Evolutionary conservation across 2,888 invertebrate species (phyloP).

Genomic region (Salticus scenicus): DNA sequence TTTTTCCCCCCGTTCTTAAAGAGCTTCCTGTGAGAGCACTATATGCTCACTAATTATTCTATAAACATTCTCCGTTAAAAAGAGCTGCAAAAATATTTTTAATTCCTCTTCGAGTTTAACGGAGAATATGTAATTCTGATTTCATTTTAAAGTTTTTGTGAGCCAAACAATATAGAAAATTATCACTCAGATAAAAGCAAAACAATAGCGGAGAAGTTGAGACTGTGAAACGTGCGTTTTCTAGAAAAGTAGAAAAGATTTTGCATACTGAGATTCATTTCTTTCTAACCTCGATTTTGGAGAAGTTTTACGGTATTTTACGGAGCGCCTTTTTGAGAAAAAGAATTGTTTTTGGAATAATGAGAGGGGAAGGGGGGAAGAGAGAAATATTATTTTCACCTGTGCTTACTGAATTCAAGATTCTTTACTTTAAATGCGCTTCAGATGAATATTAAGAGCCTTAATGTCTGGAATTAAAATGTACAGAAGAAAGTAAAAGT

Average conservation of each 20-base stretch:
- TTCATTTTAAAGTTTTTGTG: constrained; percentile 6
- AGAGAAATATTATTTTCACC: constrained; percentile 13
- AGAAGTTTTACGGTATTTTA: background rate
- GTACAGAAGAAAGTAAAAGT: background rate
- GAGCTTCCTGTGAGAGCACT: background rate
- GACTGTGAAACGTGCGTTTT: background rate
- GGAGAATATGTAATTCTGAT: constrained; percentile 2
- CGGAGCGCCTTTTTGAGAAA: background rate
- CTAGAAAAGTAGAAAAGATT: background rate
- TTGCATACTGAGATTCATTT: constrained; percentile 3
- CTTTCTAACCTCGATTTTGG: background rate
- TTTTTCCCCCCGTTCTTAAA: background rate
- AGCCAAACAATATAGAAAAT: background rate
- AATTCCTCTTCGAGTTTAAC: constrained; percentile 11
- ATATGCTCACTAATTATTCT: background rate
- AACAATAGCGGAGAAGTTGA: background rate
- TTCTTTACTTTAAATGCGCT: background rate
- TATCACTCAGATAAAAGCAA: background rate
- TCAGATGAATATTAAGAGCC: constrained; percentile 6
- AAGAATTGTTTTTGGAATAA: constrained; percentile 17
- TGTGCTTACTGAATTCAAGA: background rate
- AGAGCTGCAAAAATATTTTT: constrained; percentile 9
- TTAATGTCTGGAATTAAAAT: background rate
- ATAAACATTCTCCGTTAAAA: constrained; percentile 10
- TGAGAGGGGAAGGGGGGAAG: background rate